Conservation (phyloP, 2,113 vertebrate species). For the Phrynosoma blainvillii region DNA sequence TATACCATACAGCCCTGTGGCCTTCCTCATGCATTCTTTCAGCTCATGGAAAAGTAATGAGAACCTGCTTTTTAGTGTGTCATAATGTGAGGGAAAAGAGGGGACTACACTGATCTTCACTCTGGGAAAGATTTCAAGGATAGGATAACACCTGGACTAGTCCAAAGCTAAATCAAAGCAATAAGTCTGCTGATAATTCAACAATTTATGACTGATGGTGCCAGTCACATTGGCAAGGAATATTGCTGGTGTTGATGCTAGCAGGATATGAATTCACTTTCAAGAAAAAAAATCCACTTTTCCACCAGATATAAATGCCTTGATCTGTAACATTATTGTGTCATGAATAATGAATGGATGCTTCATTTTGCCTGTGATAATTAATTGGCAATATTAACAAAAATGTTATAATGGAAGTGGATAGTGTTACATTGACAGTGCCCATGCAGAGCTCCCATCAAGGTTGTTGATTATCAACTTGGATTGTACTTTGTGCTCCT, state of each 20-base stretch:
- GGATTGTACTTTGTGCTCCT: constrained; percentile 48
- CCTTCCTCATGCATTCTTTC: no score
- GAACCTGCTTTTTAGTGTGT: no score
- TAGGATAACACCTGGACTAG: no score
- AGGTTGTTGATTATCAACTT: constrained; percentile 43
- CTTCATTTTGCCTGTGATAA: constrained; percentile 29
- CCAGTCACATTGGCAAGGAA: background rate
- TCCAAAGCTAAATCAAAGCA: background rate
- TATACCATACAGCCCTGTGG: no score
- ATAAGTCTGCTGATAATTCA: background rate
- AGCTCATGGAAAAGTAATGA: no score
- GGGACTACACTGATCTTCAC: no score
- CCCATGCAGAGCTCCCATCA: background rate
- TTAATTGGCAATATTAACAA: constrained; percentile 33
- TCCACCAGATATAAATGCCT: background rate
- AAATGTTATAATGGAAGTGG: constrained; percentile 36
- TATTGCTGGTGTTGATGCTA: background rate
- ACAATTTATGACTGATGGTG: background rate
- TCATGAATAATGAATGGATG: constrained; percentile 36
- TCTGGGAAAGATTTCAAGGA: no score
- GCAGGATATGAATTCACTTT: background rate
- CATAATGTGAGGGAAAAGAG: no score
- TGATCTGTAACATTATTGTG: background rate
- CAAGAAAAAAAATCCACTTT: background rate
- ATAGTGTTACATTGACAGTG: constrained; percentile 28